Conservation (phyloP, 2,797 vertebrate species). For the Cirrhinus mrigala region DNA sequence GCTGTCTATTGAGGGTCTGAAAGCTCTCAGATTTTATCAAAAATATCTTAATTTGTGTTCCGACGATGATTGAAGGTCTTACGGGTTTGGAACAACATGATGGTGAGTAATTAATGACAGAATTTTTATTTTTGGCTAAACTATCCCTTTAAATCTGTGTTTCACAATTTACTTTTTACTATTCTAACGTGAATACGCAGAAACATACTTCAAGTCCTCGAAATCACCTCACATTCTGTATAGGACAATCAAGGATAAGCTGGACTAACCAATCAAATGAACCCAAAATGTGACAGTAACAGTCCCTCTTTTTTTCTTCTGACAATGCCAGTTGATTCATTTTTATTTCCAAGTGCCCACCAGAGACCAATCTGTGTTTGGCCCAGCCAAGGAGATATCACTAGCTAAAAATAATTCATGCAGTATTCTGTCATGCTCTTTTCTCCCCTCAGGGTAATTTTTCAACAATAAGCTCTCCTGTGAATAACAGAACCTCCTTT, state of each 20-base stretch:
- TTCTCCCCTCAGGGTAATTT: slow-evolving; percentile 86
- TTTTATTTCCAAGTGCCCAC: slow-evolving; percentile 61
- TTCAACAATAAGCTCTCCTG: slow-evolving; percentile 92
- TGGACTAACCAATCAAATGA: neutral
- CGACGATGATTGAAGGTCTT: no score
- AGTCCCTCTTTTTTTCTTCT: slow-evolving; percentile 38
- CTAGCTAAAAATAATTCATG: slow-evolving; percentile 88
- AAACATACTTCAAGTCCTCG: neutral
- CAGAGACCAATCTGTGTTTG: slow-evolving; percentile 79
- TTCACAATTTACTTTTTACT: neutral
- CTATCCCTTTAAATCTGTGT: neutral
- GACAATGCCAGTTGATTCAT: slow-evolving; percentile 63
- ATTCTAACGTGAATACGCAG: neutral
- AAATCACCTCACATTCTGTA: neutral
- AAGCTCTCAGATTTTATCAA: no score
- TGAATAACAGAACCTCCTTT: slow-evolving; percentile 96
- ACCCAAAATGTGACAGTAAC: neutral
- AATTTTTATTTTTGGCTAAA: no score
- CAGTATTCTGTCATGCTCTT: slow-evolving; percentile 89
- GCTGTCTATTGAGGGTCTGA: no score
- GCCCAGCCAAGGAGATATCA: slow-evolving; percentile 90
- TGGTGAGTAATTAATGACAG: no score
- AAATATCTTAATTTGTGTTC: no score
- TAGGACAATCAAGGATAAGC: neutral
- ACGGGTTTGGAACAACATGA: no score